These are phyloP conservation scores for Coboldia fuscipes DNA, from an alignment of 1,140 invertebrate species.

Conservation along the genomic window DNA sequence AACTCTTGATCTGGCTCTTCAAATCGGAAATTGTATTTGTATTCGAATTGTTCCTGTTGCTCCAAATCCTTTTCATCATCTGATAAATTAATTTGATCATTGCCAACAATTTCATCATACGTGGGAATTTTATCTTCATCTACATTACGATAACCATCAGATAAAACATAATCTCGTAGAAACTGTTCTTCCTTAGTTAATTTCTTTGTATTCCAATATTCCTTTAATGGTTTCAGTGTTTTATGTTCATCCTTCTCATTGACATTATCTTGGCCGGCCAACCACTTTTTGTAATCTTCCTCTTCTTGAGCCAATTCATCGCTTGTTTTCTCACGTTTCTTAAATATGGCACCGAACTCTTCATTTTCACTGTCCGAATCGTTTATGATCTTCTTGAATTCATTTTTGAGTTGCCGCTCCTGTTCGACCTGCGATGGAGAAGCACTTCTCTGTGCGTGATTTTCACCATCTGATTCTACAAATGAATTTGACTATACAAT, in stretches of 20 bases:
- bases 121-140: conserved; percentile 34
- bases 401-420: conserved; percentile 42
- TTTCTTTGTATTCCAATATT: conserved; percentile 67
- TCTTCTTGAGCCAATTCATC: conserved; percentile 32
- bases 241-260: conserved; percentile 36
- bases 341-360: conserved; percentile 31
- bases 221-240: conserved; percentile 34
- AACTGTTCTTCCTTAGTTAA: conserved; percentile 71
- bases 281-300: conserved; percentile 56
- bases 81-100: conserved; percentile 41
- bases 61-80: conserved; percentile 64
- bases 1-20: conserved; percentile 92
- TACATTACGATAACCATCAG: conserved; percentile 43
- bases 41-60: conserved; percentile 76
- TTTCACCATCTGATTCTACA: conserved; percentile 6
- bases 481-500: conserved; percentile 1
- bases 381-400: conserved; percentile 30
- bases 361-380: conserved; percentile 29
- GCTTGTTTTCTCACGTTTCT: conserved; percentile 32
- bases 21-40: conserved; percentile 90
- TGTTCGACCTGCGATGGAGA: conserved; percentile 42
- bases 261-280: conserved; percentile 53
- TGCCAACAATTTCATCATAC: conserved; percentile 46
- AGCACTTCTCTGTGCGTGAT: conserved; percentile 5
- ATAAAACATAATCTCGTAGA: conserved; percentile 78